Base-by-base conservation (phyloP, 1,140 invertebrate species). In the Drosophila nebulosa region DNA sequence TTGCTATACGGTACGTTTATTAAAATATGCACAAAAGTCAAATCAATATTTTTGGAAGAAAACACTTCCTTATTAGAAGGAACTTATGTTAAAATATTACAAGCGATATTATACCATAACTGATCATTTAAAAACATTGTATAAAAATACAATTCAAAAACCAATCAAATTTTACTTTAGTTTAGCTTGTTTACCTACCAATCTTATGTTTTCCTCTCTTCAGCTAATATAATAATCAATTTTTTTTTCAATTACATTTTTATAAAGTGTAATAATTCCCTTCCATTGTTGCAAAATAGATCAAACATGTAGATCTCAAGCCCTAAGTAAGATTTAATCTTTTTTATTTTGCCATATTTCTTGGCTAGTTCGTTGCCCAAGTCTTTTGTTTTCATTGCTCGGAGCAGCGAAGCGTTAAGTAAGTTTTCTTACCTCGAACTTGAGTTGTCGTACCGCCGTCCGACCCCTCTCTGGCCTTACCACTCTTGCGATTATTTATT, bases 401-500 rank as follows among this genome's bases (percentile, higher is more conserved):
- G 71, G 55, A 69, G 64, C 69, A 50, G 52, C 69, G 59, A 69
- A 84, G 53, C 79, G 72, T 64, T 39, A 75, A 58, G 79, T 81
- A 61, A 75, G 69, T 46, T 64, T 67, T 73, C 79, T 73, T 42
- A 61, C 71, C 71, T 69, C 22, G 55, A 21, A 55, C 57, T 72
- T 64, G 66, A 46, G 50, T 57, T 69, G 39, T 64, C 60, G 60
- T 7, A 10, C 7, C 39, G 16, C 39, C 7, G 3, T 3, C 39
- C 16, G 2, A 4, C 7, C 7, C 18, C 16, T 21, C 39, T 46
- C 1, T n/a, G n/a, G n/a, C 18, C 16, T n/a, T n/a, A n/a, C 18
- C 16, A 61, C 65, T n/a, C n/a, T n/a, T n/a, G 79, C 76, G 75
- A 84, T 80, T 80, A 81, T 80, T 74, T 84, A 80, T 84, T 85